Evolutionary conservation across 37 sponge, comb jelly and placozoan genomes (phyloP).

Genomic region (Crambe crambe): DNA sequence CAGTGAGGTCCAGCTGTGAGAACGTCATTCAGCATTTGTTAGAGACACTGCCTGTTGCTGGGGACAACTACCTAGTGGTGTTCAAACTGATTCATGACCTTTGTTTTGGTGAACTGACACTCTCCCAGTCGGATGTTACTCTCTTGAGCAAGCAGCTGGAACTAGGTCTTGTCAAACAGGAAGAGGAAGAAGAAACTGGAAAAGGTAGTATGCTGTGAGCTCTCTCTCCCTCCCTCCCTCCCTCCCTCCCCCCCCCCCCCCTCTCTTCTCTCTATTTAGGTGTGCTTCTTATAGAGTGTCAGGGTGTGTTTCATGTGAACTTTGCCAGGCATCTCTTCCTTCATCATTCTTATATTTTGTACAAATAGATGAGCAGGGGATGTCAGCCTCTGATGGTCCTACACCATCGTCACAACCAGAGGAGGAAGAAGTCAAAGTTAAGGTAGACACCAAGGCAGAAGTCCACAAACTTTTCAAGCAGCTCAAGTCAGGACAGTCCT

Average conservation of each 20-base stretch:
- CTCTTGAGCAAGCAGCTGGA: slow-evolving; percentile 17
- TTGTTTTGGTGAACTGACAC: slow-evolving; percentile 16
- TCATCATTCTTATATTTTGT: too few species aligned
- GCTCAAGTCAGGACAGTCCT: slow-evolving; percentile 2
- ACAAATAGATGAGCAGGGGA: background rate
- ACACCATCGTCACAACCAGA: background rate
- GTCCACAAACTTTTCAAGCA: slow-evolving; percentile 27
- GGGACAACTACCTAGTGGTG: slow-evolving; percentile 27
- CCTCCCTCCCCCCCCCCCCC: background rate
- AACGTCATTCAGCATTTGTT: slow-evolving; percentile 32
- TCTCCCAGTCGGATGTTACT: slow-evolving; percentile 8
- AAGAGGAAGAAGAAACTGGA: background rate
- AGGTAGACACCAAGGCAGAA: slow-evolving; percentile 13
- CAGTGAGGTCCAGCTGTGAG: slow-evolving; percentile 3
- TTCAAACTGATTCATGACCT: slow-evolving; percentile 35
- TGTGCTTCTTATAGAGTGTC: too few species aligned
- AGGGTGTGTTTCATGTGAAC: too few species aligned
- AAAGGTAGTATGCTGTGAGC: background rate
- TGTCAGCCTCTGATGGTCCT: background rate
- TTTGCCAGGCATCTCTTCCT: too few species aligned
- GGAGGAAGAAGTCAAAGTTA: background rate
- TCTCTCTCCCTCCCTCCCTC: background rate
- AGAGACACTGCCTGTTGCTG: background rate
- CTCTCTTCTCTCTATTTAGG: background rate
- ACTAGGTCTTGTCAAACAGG: background rate